A percentile compares a stretch with the other conserved stretches of the same genome.
phyloP scores from a whole-genome alignment of 2,888 invertebrate genomes.

The Eupithecia insigniata region DNA sequence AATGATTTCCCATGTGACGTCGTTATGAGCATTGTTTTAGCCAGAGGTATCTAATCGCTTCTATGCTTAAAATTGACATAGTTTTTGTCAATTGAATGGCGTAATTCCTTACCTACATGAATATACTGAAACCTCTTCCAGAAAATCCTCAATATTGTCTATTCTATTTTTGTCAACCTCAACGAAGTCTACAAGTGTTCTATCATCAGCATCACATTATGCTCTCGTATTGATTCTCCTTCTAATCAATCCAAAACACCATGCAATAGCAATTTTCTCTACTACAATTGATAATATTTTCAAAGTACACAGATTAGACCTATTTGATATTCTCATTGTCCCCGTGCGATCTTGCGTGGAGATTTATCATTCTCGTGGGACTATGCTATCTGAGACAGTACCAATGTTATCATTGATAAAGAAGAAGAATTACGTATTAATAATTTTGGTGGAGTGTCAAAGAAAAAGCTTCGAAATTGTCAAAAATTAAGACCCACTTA shows the following conservation, averaged over 20 bases:
- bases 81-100: background rate
- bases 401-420: slow-evolving; percentile 7
- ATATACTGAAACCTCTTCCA: background rate
- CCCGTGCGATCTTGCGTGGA: slow-evolving; percentile 10
- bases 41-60: background rate
- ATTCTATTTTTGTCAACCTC: background rate
- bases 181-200: background rate
- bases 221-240: background rate
- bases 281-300: background rate
- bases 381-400: slow-evolving; percentile 13
- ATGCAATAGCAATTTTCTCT: background rate
- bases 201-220: background rate
- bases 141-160: background rate
- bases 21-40: slow-evolving; percentile 14
- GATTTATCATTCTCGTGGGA: slow-evolving; percentile 24
- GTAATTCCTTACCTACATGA: background rate
- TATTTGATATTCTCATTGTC: slow-evolving; percentile 27
- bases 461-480: background rate
- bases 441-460: background rate
- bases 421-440: background rate
- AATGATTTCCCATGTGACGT: slow-evolving; percentile 28
- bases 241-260: background rate
- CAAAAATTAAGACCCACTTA: background rate
- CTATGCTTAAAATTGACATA: background rate
- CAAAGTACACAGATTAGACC: slow-evolving; percentile 1